phyloP scores from a whole-genome alignment of 1,140 invertebrate genomes.

The Hetaerina americana region DNA sequence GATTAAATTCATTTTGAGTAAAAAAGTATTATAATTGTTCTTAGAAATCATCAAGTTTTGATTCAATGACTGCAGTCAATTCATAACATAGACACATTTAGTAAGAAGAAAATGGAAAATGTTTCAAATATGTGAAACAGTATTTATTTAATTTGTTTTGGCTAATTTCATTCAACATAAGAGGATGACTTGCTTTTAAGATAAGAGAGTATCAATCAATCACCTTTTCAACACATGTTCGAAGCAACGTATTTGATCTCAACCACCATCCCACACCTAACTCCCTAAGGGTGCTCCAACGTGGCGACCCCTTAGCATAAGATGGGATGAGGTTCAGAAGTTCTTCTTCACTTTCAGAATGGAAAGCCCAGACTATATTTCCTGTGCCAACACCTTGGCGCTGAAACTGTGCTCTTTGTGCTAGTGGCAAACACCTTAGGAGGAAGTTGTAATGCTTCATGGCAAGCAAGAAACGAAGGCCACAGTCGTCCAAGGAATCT shows the following conservation, averaged over 20 bases:
- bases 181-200: too few relatives aligned
- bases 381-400: slow-evolving; percentile 81
- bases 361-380: slow-evolving; percentile 97
- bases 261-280: slow-evolving; percentile 96
- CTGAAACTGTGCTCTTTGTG: slow-evolving; percentile 74
- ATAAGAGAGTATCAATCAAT: background rate
- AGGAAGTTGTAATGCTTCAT: slow-evolving; percentile 98
- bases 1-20: too few relatives aligned
- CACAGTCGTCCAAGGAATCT: slow-evolving; percentile 94
- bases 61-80: too few relatives aligned
- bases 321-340: slow-evolving; percentile 80
- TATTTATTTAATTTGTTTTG: too few relatives aligned
- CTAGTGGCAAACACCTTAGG: slow-evolving; percentile 75
- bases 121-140: too few relatives aligned
- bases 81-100: too few relatives aligned
- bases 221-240: slow-evolving; percentile 76
- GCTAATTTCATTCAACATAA: too few relatives aligned
- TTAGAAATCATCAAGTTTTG: too few relatives aligned
- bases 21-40: too few relatives aligned
- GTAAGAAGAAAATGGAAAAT: too few relatives aligned
- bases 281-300: slow-evolving; percentile 86
- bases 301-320: slow-evolving; percentile 66
- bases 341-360: slow-evolving; percentile 96
- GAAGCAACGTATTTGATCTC: slow-evolving; percentile 68
- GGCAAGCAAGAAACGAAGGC: slow-evolving; percentile 85